Base-by-base conservation (phyloP, 2,113 vertebrate genomes). In the Sapajus apella region DNA sequence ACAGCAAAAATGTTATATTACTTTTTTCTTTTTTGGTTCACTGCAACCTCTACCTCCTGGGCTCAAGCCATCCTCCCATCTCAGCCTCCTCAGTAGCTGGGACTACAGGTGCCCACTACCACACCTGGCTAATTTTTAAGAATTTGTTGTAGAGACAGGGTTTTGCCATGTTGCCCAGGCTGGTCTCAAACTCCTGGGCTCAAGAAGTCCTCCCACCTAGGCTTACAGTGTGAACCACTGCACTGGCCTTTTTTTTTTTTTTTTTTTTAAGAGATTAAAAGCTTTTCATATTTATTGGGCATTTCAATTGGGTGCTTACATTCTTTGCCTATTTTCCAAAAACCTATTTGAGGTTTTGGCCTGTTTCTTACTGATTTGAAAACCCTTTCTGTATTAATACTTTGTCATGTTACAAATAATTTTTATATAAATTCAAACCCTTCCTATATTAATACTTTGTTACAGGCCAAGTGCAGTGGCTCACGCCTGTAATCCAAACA, bases 301-400 rank as follows among this genome's bases (percentile, higher is more conserved):
- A 86, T 50, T 64, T 91, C 61, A 72, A 45, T 89, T 93, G 40
- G 43, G 87, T 35, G 17, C 45, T 94, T 58, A 30, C 52, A 55
- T 75, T 47, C 18, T 87, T 92, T 76, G 17, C 47, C 64, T 80
- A 0, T 68, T 87, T 97, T 85, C 45, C 87, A 76, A 75, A 50
- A 20, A 61, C 35, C 43, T 50, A 12, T 55, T 81, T 68, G 88
- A 91, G 50, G 21, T 17, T 21, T 94, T 88, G 81, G 21, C 47
- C 87, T 95, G 87, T 92, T 93, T 81, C 47, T 91, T 85, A 25
- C 11, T 95, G 83, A 87, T 85, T 91, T 96, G 68, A 92, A 95
- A 86, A 75, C 61, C 25, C 43, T 95, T 82, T 76, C 35, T 88
- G 14, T 82, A 83, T 77, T 72, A 85, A 58, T 37, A 10, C 35